phyloP scores from a whole-genome alignment of 2,888 invertebrate species.

The Phortica okadai region DNA sequence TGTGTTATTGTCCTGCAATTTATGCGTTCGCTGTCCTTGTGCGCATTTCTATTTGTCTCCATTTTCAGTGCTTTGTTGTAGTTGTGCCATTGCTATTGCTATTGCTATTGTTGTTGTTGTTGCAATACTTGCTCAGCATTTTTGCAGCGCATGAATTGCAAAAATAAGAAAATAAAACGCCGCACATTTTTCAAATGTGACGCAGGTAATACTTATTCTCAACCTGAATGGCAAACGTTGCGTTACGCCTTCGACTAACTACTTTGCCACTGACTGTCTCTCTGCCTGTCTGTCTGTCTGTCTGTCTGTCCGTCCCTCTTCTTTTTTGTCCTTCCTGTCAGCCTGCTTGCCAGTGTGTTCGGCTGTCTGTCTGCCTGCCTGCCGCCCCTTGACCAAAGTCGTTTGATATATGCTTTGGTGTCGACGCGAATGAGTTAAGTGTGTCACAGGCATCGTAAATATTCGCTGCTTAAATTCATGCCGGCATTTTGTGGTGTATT shows the following conservation, averaged over 20 bases:
- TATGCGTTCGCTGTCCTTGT: constrained; percentile 16
- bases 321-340: not conserved
- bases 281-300: not conserved
- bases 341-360: not conserved
- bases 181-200: constrained; percentile 48
- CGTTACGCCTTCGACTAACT: no score
- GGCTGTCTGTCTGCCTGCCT: not conserved
- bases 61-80: not conserved
- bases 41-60: constrained; percentile 19
- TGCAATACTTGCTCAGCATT: constrained; percentile 5
- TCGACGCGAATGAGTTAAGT: constrained; percentile 67
- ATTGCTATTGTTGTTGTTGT: not conserved
- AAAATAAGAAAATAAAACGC: not conserved
- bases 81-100: constrained; percentile 1
- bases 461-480: constrained; percentile 42
- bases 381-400: constrained; percentile 36
- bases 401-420: constrained; percentile 69
- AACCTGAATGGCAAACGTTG: not conserved
- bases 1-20: constrained; percentile 23
- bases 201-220: constrained; percentile 23
- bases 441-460: constrained; percentile 70
- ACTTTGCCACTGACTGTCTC: not conserved
- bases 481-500: not conserved
- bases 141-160: constrained; percentile 22
- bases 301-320: not conserved